phyloP scores from a whole-genome alignment of 2,888 invertebrate species.

The Autographa gamma region DNA sequence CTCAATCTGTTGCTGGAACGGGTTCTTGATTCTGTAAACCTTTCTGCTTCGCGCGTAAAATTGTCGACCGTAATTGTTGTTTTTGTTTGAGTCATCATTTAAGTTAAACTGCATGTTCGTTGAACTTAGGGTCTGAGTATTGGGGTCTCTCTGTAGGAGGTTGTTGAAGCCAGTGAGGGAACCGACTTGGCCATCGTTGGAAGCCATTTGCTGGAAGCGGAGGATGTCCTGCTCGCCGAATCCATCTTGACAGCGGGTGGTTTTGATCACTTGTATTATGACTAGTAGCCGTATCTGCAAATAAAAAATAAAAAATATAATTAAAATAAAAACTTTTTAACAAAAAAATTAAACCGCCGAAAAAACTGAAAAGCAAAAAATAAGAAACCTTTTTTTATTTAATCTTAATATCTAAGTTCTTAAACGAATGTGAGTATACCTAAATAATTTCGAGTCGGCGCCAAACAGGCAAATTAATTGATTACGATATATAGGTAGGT shows the following conservation, averaged over 20 bases:
- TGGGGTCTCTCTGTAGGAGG: constrained; percentile 76
- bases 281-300: constrained; percentile 86
- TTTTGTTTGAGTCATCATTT: constrained; percentile 74
- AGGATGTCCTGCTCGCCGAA: constrained; percentile 78
- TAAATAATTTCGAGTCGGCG: too few relatives aligned
- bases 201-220: constrained; percentile 76
- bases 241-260: constrained; percentile 80
- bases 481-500: too few relatives aligned
- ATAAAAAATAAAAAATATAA: constrained; percentile 50
- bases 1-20: constrained; percentile 79
- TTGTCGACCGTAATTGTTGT: constrained; percentile 73
- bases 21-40: constrained; percentile 83
- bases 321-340: neutral
- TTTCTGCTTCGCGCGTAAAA: constrained; percentile 76
- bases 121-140: constrained; percentile 73
- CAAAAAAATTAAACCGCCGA: too few relatives aligned
- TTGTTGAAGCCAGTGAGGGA: constrained; percentile 76
- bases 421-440: too few relatives aligned
- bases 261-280: constrained; percentile 73
- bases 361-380: too few relatives aligned
- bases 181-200: constrained; percentile 76
- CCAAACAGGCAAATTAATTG: too few relatives aligned
- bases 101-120: constrained; percentile 76
- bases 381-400: too few relatives aligned
- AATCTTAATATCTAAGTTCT: too few relatives aligned